Evolutionary conservation across 2,113 vertebrate species (phyloP).

Genomic region (Melanerpes formicivorus): DNA sequence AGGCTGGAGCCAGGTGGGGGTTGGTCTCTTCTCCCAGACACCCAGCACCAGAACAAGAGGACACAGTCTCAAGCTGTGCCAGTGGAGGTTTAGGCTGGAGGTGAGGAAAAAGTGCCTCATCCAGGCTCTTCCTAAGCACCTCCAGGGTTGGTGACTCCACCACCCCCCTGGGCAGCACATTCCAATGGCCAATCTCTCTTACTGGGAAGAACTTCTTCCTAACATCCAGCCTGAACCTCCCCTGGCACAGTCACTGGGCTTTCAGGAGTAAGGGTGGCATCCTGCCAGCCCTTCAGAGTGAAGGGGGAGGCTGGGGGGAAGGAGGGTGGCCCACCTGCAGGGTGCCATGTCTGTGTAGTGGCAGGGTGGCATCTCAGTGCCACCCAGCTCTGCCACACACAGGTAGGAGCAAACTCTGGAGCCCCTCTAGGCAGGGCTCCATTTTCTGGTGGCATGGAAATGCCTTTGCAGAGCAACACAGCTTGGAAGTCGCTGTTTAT

Average conservation of each 20-base stretch:
- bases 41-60: too few species aligned
- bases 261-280: neutral
- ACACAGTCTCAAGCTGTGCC: too few species aligned
- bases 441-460: neutral
- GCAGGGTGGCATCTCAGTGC: neutral
- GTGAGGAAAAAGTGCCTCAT: too few species aligned
- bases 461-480: conserved; percentile 7
- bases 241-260: neutral
- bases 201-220: too few species aligned
- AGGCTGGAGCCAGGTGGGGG: too few species aligned
- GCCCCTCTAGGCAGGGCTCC: neutral
- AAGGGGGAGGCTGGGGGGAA: neutral
- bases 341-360: neutral
- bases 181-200: too few species aligned
- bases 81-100: too few species aligned
- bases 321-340: rapidly evolving
- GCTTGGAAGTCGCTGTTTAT: conserved; percentile 66
- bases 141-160: too few species aligned
- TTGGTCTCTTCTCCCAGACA: too few species aligned
- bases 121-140: too few species aligned
- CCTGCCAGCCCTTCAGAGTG: rapidly evolving
- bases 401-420: neutral
- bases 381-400: neutral
- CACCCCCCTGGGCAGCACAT: too few species aligned
- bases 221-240: too few species aligned